Percentiles rank a stretch among this genome's conserved stretches.
These are phyloP conservation scores for Ramphastos sulfuratus DNA, from an alignment of 2,113 vertebrate species.

Conservation along the genomic window DNA sequence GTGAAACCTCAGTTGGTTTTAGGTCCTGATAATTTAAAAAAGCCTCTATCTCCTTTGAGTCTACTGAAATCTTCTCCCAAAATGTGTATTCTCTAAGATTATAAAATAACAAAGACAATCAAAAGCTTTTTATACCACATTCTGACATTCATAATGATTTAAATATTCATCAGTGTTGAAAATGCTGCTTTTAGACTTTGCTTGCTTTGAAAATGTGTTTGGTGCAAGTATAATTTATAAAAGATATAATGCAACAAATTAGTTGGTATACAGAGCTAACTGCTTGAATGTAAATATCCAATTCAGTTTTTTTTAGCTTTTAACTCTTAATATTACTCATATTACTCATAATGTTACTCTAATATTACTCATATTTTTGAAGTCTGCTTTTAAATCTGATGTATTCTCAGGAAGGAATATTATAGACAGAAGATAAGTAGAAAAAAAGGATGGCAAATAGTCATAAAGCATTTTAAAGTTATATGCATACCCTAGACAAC, in stretches of 20 bases:
- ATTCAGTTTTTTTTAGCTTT: background rate
- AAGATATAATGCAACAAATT: background rate
- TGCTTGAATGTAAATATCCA: background rate
- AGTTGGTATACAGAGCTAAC: background rate
- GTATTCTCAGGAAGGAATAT: background rate
- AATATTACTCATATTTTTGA: background rate
- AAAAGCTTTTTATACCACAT: background rate
- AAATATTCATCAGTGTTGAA: background rate
- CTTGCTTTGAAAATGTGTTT: background rate
- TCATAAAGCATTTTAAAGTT: background rate
- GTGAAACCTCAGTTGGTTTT: background rate
- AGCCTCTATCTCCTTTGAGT: background rate
- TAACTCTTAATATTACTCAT: too few relatives aligned
- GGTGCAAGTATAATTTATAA: background rate
- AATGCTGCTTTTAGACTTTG: background rate
- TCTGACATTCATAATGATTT: background rate
- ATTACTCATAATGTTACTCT: too few relatives aligned
- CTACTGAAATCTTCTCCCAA: background rate
- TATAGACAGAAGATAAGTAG: background rate
- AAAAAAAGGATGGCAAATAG: background rate
- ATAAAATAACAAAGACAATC: background rate
- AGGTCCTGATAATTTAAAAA: background rate
- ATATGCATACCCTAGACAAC: background rate
- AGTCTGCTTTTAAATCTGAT: background rate
- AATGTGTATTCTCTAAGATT: background rate